Base-by-base conservation (phyloP, 2,797 vertebrate species). In the Enteromius radiatus region DNA sequence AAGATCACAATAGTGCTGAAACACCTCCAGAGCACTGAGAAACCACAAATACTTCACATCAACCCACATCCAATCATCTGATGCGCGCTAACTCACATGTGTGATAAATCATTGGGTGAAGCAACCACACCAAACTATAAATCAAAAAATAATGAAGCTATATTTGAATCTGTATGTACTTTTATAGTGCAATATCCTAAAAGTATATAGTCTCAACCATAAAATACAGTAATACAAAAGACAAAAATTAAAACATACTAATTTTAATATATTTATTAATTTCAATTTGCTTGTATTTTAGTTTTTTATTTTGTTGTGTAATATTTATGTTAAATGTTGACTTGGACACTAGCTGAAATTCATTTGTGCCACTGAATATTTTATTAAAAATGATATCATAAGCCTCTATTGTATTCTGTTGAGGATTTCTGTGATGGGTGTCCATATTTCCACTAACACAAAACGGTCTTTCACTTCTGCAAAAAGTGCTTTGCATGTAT, bases 1-100 rank as follows among this genome's bases (percentile, higher is more conserved):
- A 99, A 99, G 86, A 99, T 96, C 86, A 99, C 96, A 9, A 98
- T 96, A 5, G 98, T 99, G 91, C 98, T 99, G 89, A 99, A 99
- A 89, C 98, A 99, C 78, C 98, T 92, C 98, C 98, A 99, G 78
- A 99, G 95, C 86, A 99, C 98, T 99, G n/a, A 79, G 14, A 77
- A 41, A 86, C 56, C 1, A 14, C 7, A 78, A 5, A 6, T 19
- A 21, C 9, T 23, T 26, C 47, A 59, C 38, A 33, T 3, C 1
- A 11, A 41, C 43, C 3, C 38, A 41, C 49, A 54, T 10, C 4
- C 12, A 41, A 17, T 23, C 0, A n/a, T 11, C n/a, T 7, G n/a
- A 74, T 54, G n/a, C 1, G 36, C 2, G 26, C 17, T 12, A 3
- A 31, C 15, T 1, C 0, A 10, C 0, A 17, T 59, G 0, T n/a